Base-by-base conservation (phyloP, 2,888 invertebrate species). In the Caenorhabditis auriculariae region DNA sequence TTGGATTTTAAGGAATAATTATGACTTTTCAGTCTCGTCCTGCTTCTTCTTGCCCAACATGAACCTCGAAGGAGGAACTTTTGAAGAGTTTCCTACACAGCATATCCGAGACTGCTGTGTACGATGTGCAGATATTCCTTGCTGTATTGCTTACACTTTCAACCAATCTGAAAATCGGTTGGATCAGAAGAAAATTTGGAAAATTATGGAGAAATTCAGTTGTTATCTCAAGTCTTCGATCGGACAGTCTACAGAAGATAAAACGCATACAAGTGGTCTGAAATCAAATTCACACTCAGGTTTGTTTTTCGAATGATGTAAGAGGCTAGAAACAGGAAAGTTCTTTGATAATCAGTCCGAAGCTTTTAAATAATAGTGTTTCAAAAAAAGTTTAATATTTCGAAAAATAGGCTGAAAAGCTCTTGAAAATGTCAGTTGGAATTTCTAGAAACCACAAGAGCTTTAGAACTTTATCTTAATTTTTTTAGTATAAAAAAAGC, bases 201-300 rank as follows among this genome's bases (percentile, higher is more conserved):
- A 12, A 4, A 15, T 43, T 24, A 5, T 35, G 46, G n/a, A n/a
- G n/a, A n/a, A n/a, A 12, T 53, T 29, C 39, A 68, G 69, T 28
- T 78, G 78, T 52, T 78, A 61, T 49, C 56, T 78, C 54, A 78
- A 78, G 49, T 70, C 71, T 24, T 74, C 78, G 1, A 78, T 78
- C 46, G 71, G 74, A 35, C 63, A 72, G 42, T 76, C 76, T 7
- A 61, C 61, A n/a, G 74, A 75, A 37, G 65, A 69, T 37, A 50
- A 43, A 9, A 53, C 56, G 2, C 68, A 69, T 51, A 74, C 73
- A 23, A 75, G 74, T 47, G 78, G 78, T 4, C 51, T 78, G 17
- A 78, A 74, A 48, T 74, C 78, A 6, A 78, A 77, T 43, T 56
- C 65, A 9, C 62, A 66, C 50, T 60, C 58, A 32, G 70, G 71